Evolutionary conservation across 2,113 vertebrate genomes (phyloP).

Genomic region (Esox niger): DNA sequence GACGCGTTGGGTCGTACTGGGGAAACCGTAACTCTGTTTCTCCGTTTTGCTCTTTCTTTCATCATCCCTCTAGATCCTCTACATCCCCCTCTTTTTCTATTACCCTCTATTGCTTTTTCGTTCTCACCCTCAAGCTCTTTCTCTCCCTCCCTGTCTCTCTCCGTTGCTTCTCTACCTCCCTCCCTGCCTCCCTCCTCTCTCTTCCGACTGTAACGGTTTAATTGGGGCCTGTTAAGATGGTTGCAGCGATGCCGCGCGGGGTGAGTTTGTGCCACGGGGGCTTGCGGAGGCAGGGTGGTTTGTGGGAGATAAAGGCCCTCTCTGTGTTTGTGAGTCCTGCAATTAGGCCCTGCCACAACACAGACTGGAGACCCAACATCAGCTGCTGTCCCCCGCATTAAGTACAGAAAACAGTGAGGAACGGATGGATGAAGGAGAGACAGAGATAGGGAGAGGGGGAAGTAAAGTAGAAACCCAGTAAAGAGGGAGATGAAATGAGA

Average conservation of each 20-base stretch:
- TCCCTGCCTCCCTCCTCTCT: conserved; percentile 14
- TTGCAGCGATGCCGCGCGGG: conserved; percentile 37
- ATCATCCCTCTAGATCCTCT: conserved; percentile 13
- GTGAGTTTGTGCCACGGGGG: conserved; percentile 1
- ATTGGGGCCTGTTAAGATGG: conserved; percentile 56
- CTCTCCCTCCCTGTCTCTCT: conserved; percentile 34
- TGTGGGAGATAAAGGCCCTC: conserved; percentile 55
- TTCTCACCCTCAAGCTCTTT: conserved; percentile 31
- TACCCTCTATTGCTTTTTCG: conserved; percentile 6
- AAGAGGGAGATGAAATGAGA: conserved; percentile 8
- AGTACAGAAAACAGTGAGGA: conserved; percentile 17
- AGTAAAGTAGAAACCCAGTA: too few relatives aligned
- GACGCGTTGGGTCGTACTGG: too few relatives aligned
- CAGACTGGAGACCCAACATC: conserved; percentile 43
- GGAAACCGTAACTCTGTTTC: not conserved
- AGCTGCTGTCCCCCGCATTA: conserved; percentile 47
- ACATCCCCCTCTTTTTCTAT: conserved; percentile 38
- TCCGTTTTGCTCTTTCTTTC: not conserved
- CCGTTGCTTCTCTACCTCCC: conserved; percentile 39
- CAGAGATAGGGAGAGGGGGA: not conserved
- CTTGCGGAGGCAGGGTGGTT: conserved; percentile 42
- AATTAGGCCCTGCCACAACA: conserved; percentile 55
- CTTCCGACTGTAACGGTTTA: conserved; percentile 57
- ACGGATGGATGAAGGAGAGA: not conserved
- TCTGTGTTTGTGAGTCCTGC: conserved; percentile 57